Evolutionary conservation across 2,888 invertebrate genomes (phyloP).

Genomic region (Melipona bicolor): DNA sequence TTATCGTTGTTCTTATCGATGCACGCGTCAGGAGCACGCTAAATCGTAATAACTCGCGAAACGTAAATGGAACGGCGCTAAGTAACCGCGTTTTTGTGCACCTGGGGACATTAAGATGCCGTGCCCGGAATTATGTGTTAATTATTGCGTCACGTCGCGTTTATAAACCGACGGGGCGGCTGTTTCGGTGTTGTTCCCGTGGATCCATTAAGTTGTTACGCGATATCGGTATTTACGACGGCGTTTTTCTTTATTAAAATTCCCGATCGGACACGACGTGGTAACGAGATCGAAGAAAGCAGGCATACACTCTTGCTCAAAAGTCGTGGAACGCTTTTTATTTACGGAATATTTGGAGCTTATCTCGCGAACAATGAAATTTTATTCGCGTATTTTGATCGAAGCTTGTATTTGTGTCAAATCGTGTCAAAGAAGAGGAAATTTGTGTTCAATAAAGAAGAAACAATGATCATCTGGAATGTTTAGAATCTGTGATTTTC

Average conservation of each 20-base stretch:
- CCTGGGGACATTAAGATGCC: slow-evolving; percentile 24
- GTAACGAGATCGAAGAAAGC: slow-evolving; percentile 13
- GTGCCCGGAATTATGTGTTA: slow-evolving; percentile 28
- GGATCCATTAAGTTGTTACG: slow-evolving; percentile 19
- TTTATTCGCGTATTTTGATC: no score
- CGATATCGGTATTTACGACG: slow-evolving; percentile 39
- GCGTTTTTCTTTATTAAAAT: slow-evolving; percentile 39
- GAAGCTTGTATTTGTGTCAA: no score
- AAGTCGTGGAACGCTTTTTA: no score
- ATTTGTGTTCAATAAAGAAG: no score
- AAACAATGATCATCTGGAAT: no score
- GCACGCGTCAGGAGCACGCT: neutral
- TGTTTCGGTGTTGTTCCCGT: neutral
- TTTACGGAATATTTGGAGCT: no score
- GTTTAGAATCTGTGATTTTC: no score
- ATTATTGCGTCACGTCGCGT: neutral
- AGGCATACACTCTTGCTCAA: no score
- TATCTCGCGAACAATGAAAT: no score
- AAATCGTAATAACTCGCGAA: slow-evolving; percentile 15
- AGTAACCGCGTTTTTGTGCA: neutral
- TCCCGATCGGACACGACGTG: slow-evolving; percentile 11
- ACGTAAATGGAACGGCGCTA: neutral
- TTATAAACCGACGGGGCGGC: neutral
- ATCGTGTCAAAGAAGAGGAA: no score
- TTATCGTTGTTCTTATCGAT: slow-evolving; percentile 10